A percentile compares a stretch with the other conserved stretches of the same genome.
Conservation (phyloP, 2,888 invertebrate genomes). For the Polydrusus tereticollis region DNA sequence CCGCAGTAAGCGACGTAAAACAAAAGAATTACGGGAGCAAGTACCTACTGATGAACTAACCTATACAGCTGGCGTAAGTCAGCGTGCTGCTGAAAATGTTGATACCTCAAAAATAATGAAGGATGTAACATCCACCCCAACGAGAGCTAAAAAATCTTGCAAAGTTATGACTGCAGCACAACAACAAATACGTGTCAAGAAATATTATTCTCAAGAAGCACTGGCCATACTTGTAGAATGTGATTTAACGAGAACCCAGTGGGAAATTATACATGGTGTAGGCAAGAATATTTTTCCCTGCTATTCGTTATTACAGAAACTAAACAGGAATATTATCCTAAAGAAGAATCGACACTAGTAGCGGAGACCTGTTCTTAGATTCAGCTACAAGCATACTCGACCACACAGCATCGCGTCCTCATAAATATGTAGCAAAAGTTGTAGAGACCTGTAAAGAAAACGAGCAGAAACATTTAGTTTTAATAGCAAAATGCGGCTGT, state of each 20-base stretch:
- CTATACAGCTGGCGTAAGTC: slow-evolving; percentile 21
- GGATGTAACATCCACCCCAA: slow-evolving; percentile 45
- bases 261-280: slow-evolving; percentile 2
- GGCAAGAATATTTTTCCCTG: slow-evolving; percentile 17
- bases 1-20: slow-evolving; percentile 34
- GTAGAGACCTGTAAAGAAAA: background rate
- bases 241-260: slow-evolving; percentile 32
- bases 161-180: slow-evolving; percentile 18
- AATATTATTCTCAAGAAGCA: slow-evolving; percentile 20
- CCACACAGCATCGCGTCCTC: background rate
- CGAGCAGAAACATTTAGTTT: background rate
- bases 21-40: slow-evolving; percentile 28
- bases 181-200: background rate
- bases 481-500: background rate
- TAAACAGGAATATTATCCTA: slow-evolving; percentile 31
- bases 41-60: slow-evolving; percentile 36
- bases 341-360: slow-evolving; percentile 14
- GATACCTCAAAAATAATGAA: slow-evolving; percentile 36
- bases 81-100: slow-evolving; percentile 42
- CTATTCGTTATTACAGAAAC: slow-evolving; percentile 29
- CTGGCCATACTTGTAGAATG: slow-evolving; percentile 21
- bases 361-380: slow-evolving; percentile 27
- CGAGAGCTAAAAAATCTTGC: slow-evolving; percentile 33
- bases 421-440: background rate
- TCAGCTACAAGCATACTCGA: slow-evolving; percentile 11